Percentiles rank a stretch among this genome's conserved stretches.
phyloP scores from a whole-genome alignment of 2,888 invertebrate species.

The Syrphus vitripennis region DNA sequence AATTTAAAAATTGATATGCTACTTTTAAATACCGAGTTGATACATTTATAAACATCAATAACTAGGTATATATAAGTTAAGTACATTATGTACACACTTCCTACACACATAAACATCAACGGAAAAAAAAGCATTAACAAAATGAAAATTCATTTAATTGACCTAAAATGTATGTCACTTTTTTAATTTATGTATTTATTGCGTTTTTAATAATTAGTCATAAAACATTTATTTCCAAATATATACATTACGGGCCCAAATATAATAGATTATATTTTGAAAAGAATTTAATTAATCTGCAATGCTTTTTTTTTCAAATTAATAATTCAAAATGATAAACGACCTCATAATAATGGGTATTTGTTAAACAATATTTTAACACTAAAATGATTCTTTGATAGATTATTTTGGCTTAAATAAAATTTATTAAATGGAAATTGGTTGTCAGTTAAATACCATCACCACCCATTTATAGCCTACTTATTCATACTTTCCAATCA shows the following conservation, averaged over 20 bases:
- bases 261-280: background rate
- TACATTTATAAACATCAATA: too few species aligned
- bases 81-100: too few species aligned
- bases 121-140: too few species aligned
- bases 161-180: too few species aligned
- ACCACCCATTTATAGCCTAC: background rate
- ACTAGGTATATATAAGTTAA: too few species aligned
- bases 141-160: too few species aligned
- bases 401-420: background rate
- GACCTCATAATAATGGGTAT: constrained; percentile 44
- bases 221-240: background rate
- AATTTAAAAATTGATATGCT: too few species aligned
- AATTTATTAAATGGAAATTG: background rate
- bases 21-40: too few species aligned
- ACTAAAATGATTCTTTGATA: background rate
- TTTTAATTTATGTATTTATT: background rate
- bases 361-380: constrained; percentile 8
- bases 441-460: background rate
- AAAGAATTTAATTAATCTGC: background rate
- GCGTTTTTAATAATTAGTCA: background rate
- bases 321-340: constrained; percentile 34
- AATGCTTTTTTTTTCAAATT: background rate
- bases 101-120: too few species aligned
- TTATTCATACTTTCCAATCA: background rate
- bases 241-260: background rate